A percentile compares a stretch with the other conserved stretches of the same genome.
Conservation (phyloP, 2,113 vertebrate genomes). For the Tachycineta bicolor region DNA sequence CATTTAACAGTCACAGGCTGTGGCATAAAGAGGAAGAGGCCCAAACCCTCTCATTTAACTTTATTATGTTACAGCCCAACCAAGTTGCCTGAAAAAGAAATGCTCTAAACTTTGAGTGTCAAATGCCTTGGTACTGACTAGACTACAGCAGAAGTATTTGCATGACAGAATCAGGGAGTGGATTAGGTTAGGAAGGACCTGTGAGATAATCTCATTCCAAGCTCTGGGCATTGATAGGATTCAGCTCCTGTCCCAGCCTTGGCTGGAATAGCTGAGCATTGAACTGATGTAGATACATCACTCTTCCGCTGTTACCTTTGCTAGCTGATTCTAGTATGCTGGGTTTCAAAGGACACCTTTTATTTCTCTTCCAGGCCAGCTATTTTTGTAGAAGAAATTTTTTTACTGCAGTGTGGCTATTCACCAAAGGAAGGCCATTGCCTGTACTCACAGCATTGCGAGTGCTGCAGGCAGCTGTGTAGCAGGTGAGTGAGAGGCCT, state of each 20-base stretch:
- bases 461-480: neutral
- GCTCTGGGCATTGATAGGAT: neutral
- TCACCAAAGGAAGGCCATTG: neutral
- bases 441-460: neutral
- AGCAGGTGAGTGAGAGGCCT: neutral
- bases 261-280: neutral
- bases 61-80: neutral
- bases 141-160: neutral
- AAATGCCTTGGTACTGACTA: neutral
- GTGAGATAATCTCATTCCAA: neutral
- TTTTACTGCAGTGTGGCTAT: neutral
- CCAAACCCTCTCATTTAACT: neutral
- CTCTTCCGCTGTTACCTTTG: neutral
- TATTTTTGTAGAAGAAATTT: neutral
- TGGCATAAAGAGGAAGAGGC: neutral
- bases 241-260: neutral
- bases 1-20: neutral
- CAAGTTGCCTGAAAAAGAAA: neutral
- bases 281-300: neutral
- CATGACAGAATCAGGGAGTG: neutral
- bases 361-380: neutral
- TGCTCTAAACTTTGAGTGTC: neutral
- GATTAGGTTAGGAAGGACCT: neutral
- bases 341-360: neutral
- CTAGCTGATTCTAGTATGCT: neutral